Conservation (phyloP, 2,797 vertebrate species). For the Pelobates cultripes region DNA sequence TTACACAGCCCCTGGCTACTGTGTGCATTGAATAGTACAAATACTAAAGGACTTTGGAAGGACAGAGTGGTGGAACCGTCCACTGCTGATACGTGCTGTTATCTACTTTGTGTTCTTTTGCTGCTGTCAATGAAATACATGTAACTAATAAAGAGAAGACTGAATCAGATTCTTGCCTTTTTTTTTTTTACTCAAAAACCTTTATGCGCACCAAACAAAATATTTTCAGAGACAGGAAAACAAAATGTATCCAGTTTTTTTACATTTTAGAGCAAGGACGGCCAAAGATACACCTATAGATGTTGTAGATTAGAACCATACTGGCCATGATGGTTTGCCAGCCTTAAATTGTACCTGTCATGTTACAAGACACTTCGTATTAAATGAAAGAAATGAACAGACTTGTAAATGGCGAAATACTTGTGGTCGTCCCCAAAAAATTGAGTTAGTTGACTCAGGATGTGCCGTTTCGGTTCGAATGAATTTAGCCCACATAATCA, state of each 20-base stretch:
- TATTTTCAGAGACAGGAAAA: slow-evolving; percentile 25
- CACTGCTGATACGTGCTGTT: slow-evolving; percentile 21
- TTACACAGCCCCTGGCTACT: slow-evolving; percentile 22
- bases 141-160: slow-evolving; percentile 22
- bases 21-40: not conserved
- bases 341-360: too few relatives aligned
- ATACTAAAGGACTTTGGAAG: slow-evolving; percentile 42
- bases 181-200: not conserved
- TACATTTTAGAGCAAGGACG: too few relatives aligned
- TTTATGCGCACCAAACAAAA: slow-evolving; percentile 19
- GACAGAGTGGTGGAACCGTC: slow-evolving; percentile 16
- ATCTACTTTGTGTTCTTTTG: slow-evolving; percentile 33
- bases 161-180: slow-evolving; percentile 1
- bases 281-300: too few relatives aligned
- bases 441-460: too few relatives aligned
- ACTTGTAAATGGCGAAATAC: too few relatives aligned
- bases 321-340: too few relatives aligned
- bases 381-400: too few relatives aligned
- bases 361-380: too few relatives aligned
- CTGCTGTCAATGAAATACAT: slow-evolving; percentile 37
- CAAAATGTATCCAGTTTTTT: slow-evolving; percentile 9
- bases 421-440: too few relatives aligned
- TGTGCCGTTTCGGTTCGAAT: too few relatives aligned
- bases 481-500: too few relatives aligned
- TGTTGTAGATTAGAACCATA: too few relatives aligned